Percentiles rank a stretch among this genome's conserved stretches.
Evolutionary conservation across 1,140 invertebrate species (phyloP).

Genomic region (Chlorops oryzae): DNA sequence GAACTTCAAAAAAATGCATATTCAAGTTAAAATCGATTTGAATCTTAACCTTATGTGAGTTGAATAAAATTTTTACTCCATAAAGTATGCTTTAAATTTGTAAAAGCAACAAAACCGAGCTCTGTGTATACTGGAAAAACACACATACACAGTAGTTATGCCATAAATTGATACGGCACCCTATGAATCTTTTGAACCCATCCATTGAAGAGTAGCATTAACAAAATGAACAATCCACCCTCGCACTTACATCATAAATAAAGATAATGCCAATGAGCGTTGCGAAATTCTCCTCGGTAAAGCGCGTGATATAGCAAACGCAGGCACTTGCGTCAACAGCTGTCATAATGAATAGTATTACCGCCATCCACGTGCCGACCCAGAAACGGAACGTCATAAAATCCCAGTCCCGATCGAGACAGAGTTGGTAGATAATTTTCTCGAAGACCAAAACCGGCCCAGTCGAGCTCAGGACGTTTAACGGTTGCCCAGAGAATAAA

Average conservation of each 20-base stretch:
- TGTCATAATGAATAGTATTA: slow-evolving; percentile 85
- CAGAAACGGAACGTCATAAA: slow-evolving; percentile 91
- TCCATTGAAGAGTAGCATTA: too few relatives aligned
- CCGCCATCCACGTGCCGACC: slow-evolving; percentile 89
- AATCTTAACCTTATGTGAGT: background rate
- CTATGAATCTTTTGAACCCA: slow-evolving; percentile 56
- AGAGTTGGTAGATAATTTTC: slow-evolving; percentile 93
- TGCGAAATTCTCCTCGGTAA: slow-evolving; percentile 99
- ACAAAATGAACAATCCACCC: too few relatives aligned
- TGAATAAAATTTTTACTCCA: too few relatives aligned
- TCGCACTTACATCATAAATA: slow-evolving; percentile 92
- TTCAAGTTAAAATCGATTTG: too few relatives aligned
- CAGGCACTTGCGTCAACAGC: slow-evolving; percentile 94
- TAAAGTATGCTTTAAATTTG: too few relatives aligned
- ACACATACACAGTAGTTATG: too few relatives aligned
- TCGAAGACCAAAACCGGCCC: slow-evolving; percentile 98
- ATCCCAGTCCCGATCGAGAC: slow-evolving; percentile 75
- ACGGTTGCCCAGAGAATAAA: slow-evolving; percentile 94
- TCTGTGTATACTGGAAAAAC: too few relatives aligned
- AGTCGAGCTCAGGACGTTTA: slow-evolving; percentile 96
- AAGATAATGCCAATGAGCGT: slow-evolving; percentile 98
- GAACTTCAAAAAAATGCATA: too few relatives aligned
- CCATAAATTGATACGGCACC: too few relatives aligned
- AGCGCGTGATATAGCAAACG: slow-evolving; percentile 98
- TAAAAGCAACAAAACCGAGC: too few relatives aligned